Evolutionary conservation across 2,113 vertebrate genomes (phyloP).

Genomic region (Solea senegalensis): DNA sequence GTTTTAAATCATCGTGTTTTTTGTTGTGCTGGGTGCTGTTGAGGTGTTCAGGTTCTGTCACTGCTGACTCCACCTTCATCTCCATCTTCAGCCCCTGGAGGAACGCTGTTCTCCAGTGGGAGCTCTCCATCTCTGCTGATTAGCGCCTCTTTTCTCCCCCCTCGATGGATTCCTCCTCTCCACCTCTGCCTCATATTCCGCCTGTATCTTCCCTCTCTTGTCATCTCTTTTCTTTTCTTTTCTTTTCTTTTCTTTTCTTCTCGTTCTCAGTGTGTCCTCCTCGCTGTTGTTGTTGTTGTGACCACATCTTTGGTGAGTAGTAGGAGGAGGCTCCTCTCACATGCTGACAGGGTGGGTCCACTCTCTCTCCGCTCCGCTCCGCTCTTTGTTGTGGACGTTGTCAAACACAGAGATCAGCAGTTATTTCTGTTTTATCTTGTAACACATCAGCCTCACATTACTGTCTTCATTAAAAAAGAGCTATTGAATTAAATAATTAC

Average conservation of each 20-base stretch:
- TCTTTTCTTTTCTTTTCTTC: background rate
- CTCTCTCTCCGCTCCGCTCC: constrained; percentile 7
- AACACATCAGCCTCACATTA: background rate
- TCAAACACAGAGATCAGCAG: constrained; percentile 2
- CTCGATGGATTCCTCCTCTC: constrained; percentile 12
- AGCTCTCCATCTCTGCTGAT: constrained; percentile 25
- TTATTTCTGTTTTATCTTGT: background rate
- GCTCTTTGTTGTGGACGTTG: constrained; percentile 6
- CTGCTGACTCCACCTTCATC: constrained; percentile 1
- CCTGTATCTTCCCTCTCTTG: background rate
- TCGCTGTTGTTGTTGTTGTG: constrained; percentile 51
- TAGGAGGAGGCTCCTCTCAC: constrained; percentile 55
- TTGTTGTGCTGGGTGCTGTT: background rate
- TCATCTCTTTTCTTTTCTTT: background rate
- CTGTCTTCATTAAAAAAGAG: background rate
- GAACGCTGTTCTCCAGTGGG: constrained; percentile 4
- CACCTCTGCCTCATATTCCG: background rate
- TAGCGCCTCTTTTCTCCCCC: background rate
- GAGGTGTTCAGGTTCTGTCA: background rate
- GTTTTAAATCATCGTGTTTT: background rate
- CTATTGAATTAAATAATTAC: background rate
- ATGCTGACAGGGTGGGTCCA: constrained; percentile 72
- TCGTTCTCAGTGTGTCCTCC: too few relatives aligned
- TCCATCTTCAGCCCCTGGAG: constrained; percentile 2
- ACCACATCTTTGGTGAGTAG: constrained; percentile 50